Evolutionary conservation across 1,140 invertebrate genomes (phyloP), one percentile per base, ranked within the genome.

Genomic region (Drosophila parabipectinata): DNA sequence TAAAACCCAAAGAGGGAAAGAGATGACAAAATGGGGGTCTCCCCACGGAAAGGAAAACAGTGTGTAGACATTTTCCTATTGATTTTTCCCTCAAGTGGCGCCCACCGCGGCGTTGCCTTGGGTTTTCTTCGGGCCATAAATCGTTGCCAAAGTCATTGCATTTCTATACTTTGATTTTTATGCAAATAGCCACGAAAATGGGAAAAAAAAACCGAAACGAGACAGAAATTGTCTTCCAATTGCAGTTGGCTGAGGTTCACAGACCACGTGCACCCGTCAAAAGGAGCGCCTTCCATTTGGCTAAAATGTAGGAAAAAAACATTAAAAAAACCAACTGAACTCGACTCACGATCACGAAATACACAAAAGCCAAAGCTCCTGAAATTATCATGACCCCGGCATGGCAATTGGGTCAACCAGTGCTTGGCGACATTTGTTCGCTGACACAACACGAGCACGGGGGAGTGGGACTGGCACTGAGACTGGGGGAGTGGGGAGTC

Each of bases 311-410:
- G 26, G 26, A 6, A 57, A 10, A 5, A 3, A 7, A 39, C 26
- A 48, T 32, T 18, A 18, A 48, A 18, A 67, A 67, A 34, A 18
- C 58, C 39, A 44, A 47, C 48, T 45, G 39, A 54, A 75, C 72
- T 59, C 79, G 26, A 61, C 72, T 72, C 82, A 87, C 84, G 83
- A 87, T 88, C 83, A 87, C 83, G 84, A 87, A 73, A 54, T 77
- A 87, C 83, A 87, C 77, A 81, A 69, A 75, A 77, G 55, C 78
- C 59, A 66, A 74, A 82, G 83, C 83, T 88, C 82, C 83, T 88
- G 83, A 87, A 87, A 87, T 87, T 87, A 75, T 88, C 78, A 88
- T 87, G 82, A 87, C 83, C 82, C 82, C 82, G 48, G 73, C 81
- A 71, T 55, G 83, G 83, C 82, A 87, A 87, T 88, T 87, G 83